Base-by-base conservation (phyloP, 2,888 invertebrate species). In the Elmis aenea region DNA sequence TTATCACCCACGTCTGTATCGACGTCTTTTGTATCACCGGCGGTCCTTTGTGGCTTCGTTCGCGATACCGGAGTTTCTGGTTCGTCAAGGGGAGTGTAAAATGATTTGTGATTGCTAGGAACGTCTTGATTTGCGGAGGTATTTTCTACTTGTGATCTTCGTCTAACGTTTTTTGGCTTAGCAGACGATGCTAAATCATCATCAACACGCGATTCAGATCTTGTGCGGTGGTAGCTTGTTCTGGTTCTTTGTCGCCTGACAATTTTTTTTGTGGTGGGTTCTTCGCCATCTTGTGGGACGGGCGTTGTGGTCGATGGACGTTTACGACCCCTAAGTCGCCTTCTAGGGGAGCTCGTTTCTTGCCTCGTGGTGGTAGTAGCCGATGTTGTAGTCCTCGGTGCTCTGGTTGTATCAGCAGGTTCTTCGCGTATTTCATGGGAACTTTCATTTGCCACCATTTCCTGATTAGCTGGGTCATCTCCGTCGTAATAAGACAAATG, bases 21-120 rank as follows among this genome's bases (percentile, higher is more conserved):
- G n/a, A n/a, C n/a, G 5, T 8, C 5, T 8, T 18, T 18, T 5
- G 18, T 18, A 18, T 8, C 8, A 5, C 8, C 5, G 8, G 5
- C 5, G 18, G 18, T 18, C 8, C 18, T 18, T 18, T 8, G 18
- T 6, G 5, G 5, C 18, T 21, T 30, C 2, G 31, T 20, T 13
- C 29, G 16, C 6, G 28, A 6, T 5, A 33, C 26, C 6, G 36
- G 20, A 5, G 16, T 10, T 15, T 33, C 26, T 13, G 38, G 25
- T 16, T 26, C 34, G 9, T 25, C 13, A 20, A 51, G 38, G 13
- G 52, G 52, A 2, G 50, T 49, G 32, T 52, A 52, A 5, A 40
- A n/a, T 5, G 35, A 37, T 30, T 52, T 52, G 28, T 52, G 52
- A 25, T 52, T 52, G 0, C 28, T 11, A 1, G 52, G 52, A 6